Conservation (phyloP, 2,888 invertebrate species). For the Hoplodrina blanda region DNA sequence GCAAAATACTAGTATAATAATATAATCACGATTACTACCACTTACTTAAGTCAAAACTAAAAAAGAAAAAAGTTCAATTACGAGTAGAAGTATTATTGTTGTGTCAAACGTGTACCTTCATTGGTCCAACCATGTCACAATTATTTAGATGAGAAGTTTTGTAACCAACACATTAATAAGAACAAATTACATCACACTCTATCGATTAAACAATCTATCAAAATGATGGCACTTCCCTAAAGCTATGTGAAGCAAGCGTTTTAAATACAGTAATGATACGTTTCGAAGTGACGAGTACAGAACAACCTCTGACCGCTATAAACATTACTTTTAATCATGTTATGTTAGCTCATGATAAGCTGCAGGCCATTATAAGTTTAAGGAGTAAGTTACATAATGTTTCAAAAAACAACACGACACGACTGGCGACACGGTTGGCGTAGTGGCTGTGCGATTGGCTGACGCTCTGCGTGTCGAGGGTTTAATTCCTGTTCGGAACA, state of each 20-base stretch:
- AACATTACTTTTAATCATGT: conserved; percentile 41
- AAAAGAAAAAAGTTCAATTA: too few relatives aligned
- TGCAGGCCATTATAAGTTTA: conserved; percentile 31
- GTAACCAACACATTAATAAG: neutral
- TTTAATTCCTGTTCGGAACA: too few relatives aligned
- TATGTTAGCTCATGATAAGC: conserved; percentile 16
- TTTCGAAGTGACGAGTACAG: conserved; percentile 33
- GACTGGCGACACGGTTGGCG: too few relatives aligned
- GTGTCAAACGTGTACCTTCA: neutral
- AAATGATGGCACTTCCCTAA: conserved; percentile 37
- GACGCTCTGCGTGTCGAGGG: too few relatives aligned
- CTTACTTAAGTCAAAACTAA: too few relatives aligned
- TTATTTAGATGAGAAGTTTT: neutral
- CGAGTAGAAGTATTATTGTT: neutral
- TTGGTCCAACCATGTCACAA: neutral
- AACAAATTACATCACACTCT: conserved; percentile 15
- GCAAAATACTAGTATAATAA: too few relatives aligned
- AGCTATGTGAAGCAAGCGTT: conserved; percentile 44
- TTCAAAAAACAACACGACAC: neutral
- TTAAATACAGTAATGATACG: conserved; percentile 41
- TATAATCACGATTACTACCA: too few relatives aligned
- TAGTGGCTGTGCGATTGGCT: too few relatives aligned
- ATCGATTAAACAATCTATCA: conserved; percentile 27
- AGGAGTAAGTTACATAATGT: conserved; percentile 35
- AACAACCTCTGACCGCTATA: conserved; percentile 42